Evolutionary conservation across 1,140 invertebrate species (phyloP).

Genomic region (Conus betulinus): DNA sequence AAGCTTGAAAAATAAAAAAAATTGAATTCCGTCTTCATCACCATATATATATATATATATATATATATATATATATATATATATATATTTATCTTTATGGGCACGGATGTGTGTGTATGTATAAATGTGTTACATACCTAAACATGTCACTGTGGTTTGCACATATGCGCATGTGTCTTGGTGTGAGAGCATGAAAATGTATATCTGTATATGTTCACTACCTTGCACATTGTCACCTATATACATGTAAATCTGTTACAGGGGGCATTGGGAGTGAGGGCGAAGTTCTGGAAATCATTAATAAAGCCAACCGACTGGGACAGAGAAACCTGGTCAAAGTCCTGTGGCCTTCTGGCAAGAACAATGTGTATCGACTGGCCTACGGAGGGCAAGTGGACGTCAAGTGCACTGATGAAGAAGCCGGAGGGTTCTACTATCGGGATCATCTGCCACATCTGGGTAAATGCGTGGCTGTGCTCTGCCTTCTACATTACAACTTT

Average conservation of each 20-base stretch:
- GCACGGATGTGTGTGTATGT: too few species aligned
- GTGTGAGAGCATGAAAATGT: neutral
- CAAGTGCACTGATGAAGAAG: constrained; percentile 21
- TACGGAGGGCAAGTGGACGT: constrained; percentile 23
- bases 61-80: too few species aligned
- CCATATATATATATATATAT: too few species aligned
- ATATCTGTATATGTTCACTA: neutral
- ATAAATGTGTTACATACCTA: too few species aligned
- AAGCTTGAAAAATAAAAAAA: too few species aligned
- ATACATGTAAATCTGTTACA: neutral
- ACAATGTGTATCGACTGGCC: constrained; percentile 10
- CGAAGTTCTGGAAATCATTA: neutral
- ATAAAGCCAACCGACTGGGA: too few species aligned
- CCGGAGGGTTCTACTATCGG: constrained; percentile 11
- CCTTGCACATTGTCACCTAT: too few species aligned
- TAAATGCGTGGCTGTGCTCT: neutral
- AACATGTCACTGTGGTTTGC: neutral
- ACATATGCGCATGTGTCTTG: neutral
- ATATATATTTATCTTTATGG: too few species aligned
- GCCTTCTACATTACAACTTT: too few species aligned
- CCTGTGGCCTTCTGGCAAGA: neutral
- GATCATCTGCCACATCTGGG: constrained; percentile 16
- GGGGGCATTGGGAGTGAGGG: neutral
- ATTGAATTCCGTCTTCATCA: too few species aligned
- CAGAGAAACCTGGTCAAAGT: constrained; percentile 18